phyloP scores from a whole-genome alignment of 2,888 invertebrate species.

The Ptychoptera albimana region DNA sequence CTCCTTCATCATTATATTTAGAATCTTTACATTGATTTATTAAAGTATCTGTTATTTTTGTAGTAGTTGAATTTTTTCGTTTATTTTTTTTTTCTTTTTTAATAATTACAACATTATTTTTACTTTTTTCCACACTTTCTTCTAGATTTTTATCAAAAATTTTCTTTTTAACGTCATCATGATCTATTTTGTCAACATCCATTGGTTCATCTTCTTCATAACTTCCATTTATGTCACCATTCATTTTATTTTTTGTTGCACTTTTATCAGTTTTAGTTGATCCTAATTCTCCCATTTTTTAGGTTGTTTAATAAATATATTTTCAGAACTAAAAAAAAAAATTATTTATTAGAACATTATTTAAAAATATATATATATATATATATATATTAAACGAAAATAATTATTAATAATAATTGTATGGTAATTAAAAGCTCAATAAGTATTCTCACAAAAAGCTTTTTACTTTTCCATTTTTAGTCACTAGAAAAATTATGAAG shows the following conservation, averaged over 20 bases:
- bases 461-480: too few species aligned
- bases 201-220: constrained; percentile 13
- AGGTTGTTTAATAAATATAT: background rate
- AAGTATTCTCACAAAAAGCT: too few species aligned
- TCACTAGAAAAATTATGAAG: too few species aligned
- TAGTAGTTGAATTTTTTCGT: constrained; percentile 5
- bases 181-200: constrained; percentile 17
- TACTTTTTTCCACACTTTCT: too few species aligned
- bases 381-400: too few species aligned
- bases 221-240: constrained; percentile 20
- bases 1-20: constrained; percentile 14
- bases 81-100: background rate
- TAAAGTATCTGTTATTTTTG: constrained; percentile 10
- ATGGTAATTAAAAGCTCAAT: too few species aligned
- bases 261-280: constrained; percentile 16
- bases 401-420: too few species aligned
- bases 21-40: constrained; percentile 14
- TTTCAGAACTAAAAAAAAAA: too few species aligned
- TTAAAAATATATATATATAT: too few species aligned
- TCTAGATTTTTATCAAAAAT: too few species aligned
- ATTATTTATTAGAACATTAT: too few species aligned
- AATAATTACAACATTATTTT: too few species aligned
- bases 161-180: constrained; percentile 7
- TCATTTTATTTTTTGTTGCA: constrained; percentile 16
- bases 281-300: constrained; percentile 15